Percentiles rank a stretch among this genome's conserved stretches.
phyloP scores from a whole-genome alignment of 1,140 invertebrate species.

The Lepidurus apus region DNA sequence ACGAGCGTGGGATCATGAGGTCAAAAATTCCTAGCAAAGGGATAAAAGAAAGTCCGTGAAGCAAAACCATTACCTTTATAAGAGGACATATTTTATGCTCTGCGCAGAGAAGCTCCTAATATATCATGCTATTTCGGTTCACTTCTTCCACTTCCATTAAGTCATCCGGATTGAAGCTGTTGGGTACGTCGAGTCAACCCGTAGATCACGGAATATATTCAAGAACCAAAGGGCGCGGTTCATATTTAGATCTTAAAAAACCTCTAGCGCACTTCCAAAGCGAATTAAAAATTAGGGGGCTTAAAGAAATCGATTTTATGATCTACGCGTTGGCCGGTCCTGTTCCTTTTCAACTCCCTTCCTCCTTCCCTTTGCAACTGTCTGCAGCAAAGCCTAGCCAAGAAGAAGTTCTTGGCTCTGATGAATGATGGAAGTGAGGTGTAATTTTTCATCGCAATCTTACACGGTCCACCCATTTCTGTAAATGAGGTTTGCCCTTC shows the following conservation, averaged over 20 bases:
- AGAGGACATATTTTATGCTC: too few relatives aligned
- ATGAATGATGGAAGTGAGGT: neutral
- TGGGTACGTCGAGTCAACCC: too few relatives aligned
- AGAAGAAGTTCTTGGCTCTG: neutral
- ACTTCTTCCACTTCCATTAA: too few relatives aligned
- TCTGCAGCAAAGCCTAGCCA: neutral
- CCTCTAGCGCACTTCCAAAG: neutral
- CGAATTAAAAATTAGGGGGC: neutral
- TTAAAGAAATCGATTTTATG: neutral
- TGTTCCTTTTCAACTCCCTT: neutral
- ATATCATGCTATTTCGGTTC: too few relatives aligned
- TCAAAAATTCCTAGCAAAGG: neutral
- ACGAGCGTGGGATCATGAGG: neutral
- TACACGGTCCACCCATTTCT: slow-evolving; percentile 18
- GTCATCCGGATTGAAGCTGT: too few relatives aligned
- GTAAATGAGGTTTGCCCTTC: slow-evolving; percentile 3
- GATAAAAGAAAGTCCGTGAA: too few relatives aligned
- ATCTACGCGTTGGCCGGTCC: neutral
- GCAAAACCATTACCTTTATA: too few relatives aligned
- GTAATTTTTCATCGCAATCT: slow-evolving; percentile 12
- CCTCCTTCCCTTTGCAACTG: neutral
- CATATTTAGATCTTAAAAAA: neutral
- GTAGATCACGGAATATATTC: neutral
- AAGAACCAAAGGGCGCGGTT: neutral
- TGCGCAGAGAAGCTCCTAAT: too few relatives aligned